A percentile compares a stretch with the other conserved stretches of the same genome.
Evolutionary conservation across 2,888 invertebrate species (phyloP).

Genomic region (Eubasilissa splendida): DNA sequence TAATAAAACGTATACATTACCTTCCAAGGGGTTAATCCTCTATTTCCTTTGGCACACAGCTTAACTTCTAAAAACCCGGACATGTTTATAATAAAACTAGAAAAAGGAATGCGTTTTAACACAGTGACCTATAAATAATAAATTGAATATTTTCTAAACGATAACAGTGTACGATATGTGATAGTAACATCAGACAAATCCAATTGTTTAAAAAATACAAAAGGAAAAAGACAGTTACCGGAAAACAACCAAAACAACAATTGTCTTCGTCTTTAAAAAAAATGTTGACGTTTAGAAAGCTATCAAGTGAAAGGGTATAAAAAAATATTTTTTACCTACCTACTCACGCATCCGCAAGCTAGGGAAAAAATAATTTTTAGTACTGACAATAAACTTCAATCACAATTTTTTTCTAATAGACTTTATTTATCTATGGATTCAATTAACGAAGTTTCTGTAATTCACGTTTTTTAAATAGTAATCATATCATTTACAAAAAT

Average conservation of each 20-base stretch:
- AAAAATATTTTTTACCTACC: no score
- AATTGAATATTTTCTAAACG: neutral
- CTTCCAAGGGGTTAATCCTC: slow-evolving; percentile 78
- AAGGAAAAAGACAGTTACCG: slow-evolving; percentile 40
- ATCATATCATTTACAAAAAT: slow-evolving; percentile 23
- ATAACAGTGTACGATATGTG: neutral
- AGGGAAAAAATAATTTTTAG: neutral
- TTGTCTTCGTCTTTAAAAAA: slow-evolving; percentile 15
- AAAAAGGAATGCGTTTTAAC: slow-evolving; percentile 5
- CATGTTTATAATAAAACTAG: slow-evolving; percentile 60
- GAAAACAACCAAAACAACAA: slow-evolving; percentile 27
- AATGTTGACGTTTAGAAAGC: slow-evolving; percentile 1
- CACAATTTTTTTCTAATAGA: no score
- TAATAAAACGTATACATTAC: slow-evolving; percentile 63
- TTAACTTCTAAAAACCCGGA: slow-evolving; percentile 78
- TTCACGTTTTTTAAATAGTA: neutral
- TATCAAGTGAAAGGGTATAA: neutral
- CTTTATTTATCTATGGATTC: no score
- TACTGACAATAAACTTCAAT: slow-evolving; percentile 4
- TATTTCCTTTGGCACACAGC: slow-evolving; percentile 74
- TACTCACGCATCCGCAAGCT: no score
- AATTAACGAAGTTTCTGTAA: neutral
- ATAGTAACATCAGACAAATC: slow-evolving; percentile 39
- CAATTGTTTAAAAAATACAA: slow-evolving; percentile 56
- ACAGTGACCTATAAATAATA: neutral